These are phyloP conservation scores for Antennarius maculatus DNA, from an alignment of 2,797 vertebrate species.

Conservation along the genomic window DNA sequence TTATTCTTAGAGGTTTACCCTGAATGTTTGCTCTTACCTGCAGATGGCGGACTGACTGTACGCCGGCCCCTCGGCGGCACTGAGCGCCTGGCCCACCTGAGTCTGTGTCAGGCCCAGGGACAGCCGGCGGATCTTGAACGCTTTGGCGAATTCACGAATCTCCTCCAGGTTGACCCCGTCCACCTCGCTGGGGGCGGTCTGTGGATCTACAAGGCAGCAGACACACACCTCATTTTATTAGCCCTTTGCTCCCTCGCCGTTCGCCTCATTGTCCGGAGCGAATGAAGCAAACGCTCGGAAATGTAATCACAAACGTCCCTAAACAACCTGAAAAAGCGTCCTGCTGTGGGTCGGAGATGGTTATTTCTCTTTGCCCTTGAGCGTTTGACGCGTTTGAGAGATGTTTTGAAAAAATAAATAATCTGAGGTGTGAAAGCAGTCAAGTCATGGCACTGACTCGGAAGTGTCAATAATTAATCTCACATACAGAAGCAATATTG, in stretches of 20 bases:
- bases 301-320: slow-evolving; percentile 44
- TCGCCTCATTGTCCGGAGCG: slow-evolving; percentile 53
- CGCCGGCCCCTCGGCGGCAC: slow-evolving; percentile 96
- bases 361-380: slow-evolving; percentile 44
- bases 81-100: slow-evolving; percentile 99
- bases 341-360: slow-evolving; percentile 52
- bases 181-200: slow-evolving; percentile 95
- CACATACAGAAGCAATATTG: slow-evolving; percentile 39
- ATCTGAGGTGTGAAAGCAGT: slow-evolving; percentile 53
- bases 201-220: slow-evolving; percentile 87
- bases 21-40: slow-evolving; percentile 86
- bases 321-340: slow-evolving; percentile 38
- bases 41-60: slow-evolving; percentile 99
- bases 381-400: slow-evolving; percentile 25
- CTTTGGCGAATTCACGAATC: slow-evolving; percentile 99
- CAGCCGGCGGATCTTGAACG: slow-evolving; percentile 99
- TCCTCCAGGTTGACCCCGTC: slow-evolving; percentile 99
- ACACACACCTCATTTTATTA: slow-evolving; percentile 68
- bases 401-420: slow-evolving; percentile 53
- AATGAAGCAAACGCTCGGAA: slow-evolving; percentile 54
- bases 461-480: slow-evolving; percentile 50
- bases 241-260: slow-evolving; percentile 42
- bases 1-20: neutral
- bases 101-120: slow-evolving; percentile 99
- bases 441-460: slow-evolving; percentile 45